Evolutionary conservation across 2,888 invertebrate species (phyloP).

Genomic region (Tachystola acroxantha): DNA sequence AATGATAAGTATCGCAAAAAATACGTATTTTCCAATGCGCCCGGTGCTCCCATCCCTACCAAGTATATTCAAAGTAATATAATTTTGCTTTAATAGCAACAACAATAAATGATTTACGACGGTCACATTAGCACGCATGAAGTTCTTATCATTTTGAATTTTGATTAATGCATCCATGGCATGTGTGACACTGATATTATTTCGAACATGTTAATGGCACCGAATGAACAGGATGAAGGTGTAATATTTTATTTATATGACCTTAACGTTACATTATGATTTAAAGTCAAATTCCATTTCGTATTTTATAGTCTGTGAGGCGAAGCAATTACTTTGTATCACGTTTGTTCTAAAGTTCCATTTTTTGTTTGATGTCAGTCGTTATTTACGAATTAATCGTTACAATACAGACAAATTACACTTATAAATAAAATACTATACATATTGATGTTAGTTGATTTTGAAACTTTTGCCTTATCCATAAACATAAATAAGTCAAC

Average conservation of each 20-base stretch:
- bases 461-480: not conserved
- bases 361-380: not conserved
- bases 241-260: constrained; percentile 16
- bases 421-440: not conserved
- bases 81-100: constrained; percentile 30
- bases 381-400: not conserved
- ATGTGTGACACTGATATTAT: constrained; percentile 45
- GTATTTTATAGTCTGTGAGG: not conserved
- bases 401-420: no score
- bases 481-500: not conserved
- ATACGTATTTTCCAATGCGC: no score
- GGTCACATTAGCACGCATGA: constrained; percentile 48
- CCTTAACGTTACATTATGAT: constrained; percentile 5
- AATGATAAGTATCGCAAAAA: no score
- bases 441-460: not conserved
- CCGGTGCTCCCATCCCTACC: no score
- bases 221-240: constrained; percentile 10
- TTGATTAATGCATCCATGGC: constrained; percentile 63
- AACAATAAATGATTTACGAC: constrained; percentile 58
- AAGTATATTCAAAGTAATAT: no score
- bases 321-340: not conserved
- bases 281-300: constrained; percentile 2
- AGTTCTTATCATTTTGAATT: constrained; percentile 53
- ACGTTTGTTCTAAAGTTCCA: not conserved
- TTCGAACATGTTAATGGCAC: constrained; percentile 17